Evolutionary conservation across 1,140 invertebrate genomes (phyloP).

Genomic region (Glossosoma conforme): DNA sequence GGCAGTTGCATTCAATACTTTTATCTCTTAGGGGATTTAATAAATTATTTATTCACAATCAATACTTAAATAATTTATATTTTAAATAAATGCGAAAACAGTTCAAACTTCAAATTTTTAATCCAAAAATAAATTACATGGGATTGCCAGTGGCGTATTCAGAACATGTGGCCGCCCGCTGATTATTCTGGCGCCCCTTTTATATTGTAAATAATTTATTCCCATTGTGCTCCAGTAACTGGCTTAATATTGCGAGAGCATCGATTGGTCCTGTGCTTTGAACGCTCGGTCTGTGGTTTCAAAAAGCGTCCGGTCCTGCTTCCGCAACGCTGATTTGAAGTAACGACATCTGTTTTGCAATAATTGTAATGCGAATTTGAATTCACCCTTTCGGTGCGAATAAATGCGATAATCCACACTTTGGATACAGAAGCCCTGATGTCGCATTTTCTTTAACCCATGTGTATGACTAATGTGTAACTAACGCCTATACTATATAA

Average conservation of each 20-base stretch:
- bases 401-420: constrained; percentile 4
- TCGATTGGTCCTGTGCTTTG: constrained; percentile 23
- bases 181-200: constrained; percentile 25
- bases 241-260: constrained; percentile 19
- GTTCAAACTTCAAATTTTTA: too few species aligned
- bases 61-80: too few species aligned
- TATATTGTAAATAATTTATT: constrained; percentile 28
- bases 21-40: too few species aligned
- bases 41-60: too few species aligned
- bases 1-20: too few species aligned
- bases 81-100: too few species aligned
- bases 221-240: constrained; percentile 19
- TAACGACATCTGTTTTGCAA: constrained; percentile 14
- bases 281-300: neutral
- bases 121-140: neutral
- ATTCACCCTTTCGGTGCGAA: constrained; percentile 4
- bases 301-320: neutral
- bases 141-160: constrained; percentile 17
- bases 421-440: too few species aligned
- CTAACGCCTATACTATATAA: too few species aligned
- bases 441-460: too few species aligned
- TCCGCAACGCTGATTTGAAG: neutral
- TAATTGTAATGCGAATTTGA: constrained; percentile 8
- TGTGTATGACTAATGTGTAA: too few species aligned
- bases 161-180: constrained; percentile 28